A percentile compares a stretch with the other conserved stretches of the same genome.
Evolutionary conservation across 2,797 vertebrate species (phyloP).

Genomic region (Simalia tracyae): DNA sequence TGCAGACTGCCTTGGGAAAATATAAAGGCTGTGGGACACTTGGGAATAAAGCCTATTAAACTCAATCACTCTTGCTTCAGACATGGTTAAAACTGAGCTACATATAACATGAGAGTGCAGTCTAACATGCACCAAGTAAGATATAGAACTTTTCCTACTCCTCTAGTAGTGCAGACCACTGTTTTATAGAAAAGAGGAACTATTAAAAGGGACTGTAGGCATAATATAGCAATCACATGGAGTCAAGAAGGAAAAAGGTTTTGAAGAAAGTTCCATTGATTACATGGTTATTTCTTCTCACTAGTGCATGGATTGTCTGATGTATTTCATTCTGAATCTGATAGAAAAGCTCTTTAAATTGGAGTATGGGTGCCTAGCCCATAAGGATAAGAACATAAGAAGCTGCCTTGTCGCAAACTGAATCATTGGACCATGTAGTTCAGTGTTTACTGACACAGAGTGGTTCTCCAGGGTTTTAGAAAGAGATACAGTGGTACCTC

Average conservation of each 20-base stretch:
- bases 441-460: neutral
- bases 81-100: neutral
- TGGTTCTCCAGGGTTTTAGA: neutral
- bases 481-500: neutral
- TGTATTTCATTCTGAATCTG: constrained; percentile 18
- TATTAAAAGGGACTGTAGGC: neutral
- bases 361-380: neutral
- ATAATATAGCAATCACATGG: neutral
- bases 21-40: neutral
- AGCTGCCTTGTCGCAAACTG: too few relatives aligned
- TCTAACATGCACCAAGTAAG: neutral
- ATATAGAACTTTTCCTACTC: neutral
- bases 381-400: neutral
- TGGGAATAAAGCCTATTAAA: neutral
- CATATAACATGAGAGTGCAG: neutral
- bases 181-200: neutral
- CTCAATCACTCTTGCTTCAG: neutral
- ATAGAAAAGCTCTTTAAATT: neutral
- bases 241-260: neutral
- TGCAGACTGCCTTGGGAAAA: neutral
- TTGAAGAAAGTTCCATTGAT: neutral
- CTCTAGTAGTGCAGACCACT: neutral
- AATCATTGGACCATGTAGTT: neutral
- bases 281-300: neutral
- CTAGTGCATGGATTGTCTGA: neutral